These are phyloP conservation scores for Uloborus diversus DNA, from an alignment of 1,140 invertebrate genomes.

Conservation along the genomic window DNA sequence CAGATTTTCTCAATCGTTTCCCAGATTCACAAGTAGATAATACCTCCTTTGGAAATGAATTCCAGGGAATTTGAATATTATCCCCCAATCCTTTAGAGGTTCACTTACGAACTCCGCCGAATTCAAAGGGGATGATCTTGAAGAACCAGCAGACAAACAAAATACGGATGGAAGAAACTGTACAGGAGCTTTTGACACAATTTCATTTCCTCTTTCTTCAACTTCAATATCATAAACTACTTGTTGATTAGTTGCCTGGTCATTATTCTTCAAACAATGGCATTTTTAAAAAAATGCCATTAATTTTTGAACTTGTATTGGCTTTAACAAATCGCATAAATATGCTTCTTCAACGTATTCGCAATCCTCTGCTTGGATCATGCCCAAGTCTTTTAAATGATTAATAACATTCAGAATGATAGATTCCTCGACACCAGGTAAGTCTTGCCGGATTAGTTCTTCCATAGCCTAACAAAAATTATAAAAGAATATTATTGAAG, in stretches of 20 bases:
- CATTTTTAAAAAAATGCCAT: not conserved
- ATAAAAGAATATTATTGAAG: no score
- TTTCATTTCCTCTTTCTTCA: not conserved
- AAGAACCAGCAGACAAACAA: not conserved
- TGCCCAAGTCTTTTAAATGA: not conserved
- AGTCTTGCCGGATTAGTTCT: no score
- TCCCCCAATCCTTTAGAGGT: no score
- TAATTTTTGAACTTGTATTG: constrained; percentile 3
- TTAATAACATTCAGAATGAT: no score
- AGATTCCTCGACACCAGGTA: no score
- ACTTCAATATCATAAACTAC: not conserved
- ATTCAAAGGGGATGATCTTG: not conserved
- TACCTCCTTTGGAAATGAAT: no score
- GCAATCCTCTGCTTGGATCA: not conserved
- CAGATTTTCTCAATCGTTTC: not conserved
- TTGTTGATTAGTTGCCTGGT: not conserved
- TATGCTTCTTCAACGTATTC: not conserved
- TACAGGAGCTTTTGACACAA: no score
- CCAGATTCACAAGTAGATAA: no score
- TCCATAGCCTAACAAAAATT: no score
- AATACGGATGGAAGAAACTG: no score
- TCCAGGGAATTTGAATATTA: no score
- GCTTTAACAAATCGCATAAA: not conserved
- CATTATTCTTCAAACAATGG: not conserved
- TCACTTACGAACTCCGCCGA: not conserved